A percentile compares a stretch with the other conserved stretches of the same genome.
phyloP scores from a whole-genome alignment of 2,797 vertebrate species.

The Micrastur ruficollis region DNA sequence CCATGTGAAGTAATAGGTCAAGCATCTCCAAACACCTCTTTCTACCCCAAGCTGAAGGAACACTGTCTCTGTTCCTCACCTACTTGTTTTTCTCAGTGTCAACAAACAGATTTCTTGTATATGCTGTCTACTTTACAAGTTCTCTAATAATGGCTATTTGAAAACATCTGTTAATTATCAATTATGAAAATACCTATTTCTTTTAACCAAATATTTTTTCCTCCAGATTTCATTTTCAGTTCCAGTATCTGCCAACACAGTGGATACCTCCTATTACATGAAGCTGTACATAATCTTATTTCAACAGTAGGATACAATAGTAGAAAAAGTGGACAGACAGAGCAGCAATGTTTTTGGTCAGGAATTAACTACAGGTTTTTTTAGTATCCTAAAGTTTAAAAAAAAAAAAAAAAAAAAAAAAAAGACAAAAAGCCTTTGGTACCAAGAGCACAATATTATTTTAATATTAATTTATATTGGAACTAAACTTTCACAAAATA shows the following conservation, averaged over 20 bases:
- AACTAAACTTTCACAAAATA: neutral
- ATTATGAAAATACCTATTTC: neutral
- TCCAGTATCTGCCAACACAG: neutral
- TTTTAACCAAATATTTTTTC: neutral
- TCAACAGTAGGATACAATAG: accelerated
- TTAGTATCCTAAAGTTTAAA: no score
- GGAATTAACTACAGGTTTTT: neutral
- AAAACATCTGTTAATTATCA: neutral
- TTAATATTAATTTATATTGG: neutral
- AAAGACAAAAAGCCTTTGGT: neutral
- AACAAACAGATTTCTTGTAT: neutral
- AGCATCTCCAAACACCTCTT: neutral
- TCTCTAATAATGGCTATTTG: neutral
- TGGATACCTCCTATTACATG: neutral
- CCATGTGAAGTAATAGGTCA: neutral
- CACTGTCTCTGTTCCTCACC: neutral
- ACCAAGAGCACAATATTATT: neutral
- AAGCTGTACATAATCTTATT: neutral
- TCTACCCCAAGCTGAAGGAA: neutral
- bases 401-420: neutral
- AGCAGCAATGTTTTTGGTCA: neutral
- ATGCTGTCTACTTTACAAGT: neutral
- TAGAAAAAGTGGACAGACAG: neutral
- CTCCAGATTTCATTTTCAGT: neutral
- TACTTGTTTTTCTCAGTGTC: neutral